phyloP scores from a whole-genome alignment of 64 coral and sea anemone species.

The Cladopsammia gracilis region DNA sequence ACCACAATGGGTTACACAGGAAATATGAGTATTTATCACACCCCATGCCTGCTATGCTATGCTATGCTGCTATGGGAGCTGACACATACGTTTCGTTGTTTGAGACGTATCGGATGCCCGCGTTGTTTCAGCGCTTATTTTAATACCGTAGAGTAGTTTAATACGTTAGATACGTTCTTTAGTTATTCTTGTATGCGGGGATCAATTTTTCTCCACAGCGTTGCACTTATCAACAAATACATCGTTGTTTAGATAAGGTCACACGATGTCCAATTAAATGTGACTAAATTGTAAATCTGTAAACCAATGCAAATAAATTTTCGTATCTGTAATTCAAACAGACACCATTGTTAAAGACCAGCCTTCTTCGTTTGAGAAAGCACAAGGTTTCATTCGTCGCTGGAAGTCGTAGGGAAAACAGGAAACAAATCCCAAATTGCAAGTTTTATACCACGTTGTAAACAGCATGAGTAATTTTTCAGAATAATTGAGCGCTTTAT shows the following conservation, averaged over 20 bases:
- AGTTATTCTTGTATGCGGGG: background rate
- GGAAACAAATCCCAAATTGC: no score
- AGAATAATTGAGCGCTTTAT: no score
- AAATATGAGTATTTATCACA: slow-evolving; percentile 41
- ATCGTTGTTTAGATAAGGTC: background rate
- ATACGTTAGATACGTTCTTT: no score
- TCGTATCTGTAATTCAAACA: background rate
- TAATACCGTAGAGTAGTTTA: no score
- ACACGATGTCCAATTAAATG: background rate
- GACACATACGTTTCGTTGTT: background rate
- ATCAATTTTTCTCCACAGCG: background rate
- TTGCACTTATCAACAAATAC: background rate
- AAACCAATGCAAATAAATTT: background rate
- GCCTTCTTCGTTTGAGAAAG: background rate
- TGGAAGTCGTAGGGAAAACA: no score
- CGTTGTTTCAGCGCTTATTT: no score
- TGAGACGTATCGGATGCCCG: background rate
- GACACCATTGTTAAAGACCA: background rate
- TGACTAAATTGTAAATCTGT: background rate
- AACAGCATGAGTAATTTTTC: no score
- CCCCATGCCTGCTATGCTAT: background rate
- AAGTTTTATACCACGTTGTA: no score
- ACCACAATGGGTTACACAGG: background rate
- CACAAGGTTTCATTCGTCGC: background rate
- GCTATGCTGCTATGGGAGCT: no score